phyloP scores from a whole-genome alignment of 2,888 invertebrate species.

The Cantharis rufa region DNA sequence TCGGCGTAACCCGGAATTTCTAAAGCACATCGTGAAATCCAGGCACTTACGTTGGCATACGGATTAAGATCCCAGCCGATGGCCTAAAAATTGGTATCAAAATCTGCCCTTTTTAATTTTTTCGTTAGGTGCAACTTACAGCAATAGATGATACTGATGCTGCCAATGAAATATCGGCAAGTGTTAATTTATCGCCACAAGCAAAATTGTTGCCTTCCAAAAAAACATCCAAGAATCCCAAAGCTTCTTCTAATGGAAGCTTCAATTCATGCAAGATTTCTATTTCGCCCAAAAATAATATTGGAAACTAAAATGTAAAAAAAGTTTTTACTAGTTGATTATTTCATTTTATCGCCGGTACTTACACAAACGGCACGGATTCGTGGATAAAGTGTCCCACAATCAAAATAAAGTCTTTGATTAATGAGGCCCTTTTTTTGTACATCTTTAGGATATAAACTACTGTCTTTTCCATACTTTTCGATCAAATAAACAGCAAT shows the following conservation, averaged over 20 bases:
- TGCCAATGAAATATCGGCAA: slow-evolving; percentile 67
- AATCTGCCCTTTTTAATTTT: neutral
- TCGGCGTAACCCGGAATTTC: slow-evolving; percentile 63
- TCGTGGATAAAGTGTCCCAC: slow-evolving; percentile 64
- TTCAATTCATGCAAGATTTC: slow-evolving; percentile 60
- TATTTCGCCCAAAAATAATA: slow-evolving; percentile 62
- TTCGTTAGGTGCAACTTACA: slow-evolving; percentile 51
- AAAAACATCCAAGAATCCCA: slow-evolving; percentile 65
- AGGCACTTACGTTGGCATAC: slow-evolving; percentile 63
- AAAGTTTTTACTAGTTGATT: too few relatives aligned
- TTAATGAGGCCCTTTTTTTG: slow-evolving; percentile 63
- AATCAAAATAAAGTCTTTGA: slow-evolving; percentile 67
- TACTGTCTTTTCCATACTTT: slow-evolving; percentile 64
- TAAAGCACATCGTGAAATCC: slow-evolving; percentile 62
- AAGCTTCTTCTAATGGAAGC: slow-evolving; percentile 61
- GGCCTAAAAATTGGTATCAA: slow-evolving; percentile 54
- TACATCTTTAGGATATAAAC: slow-evolving; percentile 64
- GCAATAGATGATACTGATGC: slow-evolving; percentile 62
- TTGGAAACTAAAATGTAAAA: slow-evolving; percentile 60
- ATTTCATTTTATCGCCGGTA: slow-evolving; percentile 6
- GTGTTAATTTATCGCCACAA: slow-evolving; percentile 64
- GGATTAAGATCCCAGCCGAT: slow-evolving; percentile 62
- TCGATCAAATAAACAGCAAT: slow-evolving; percentile 67
- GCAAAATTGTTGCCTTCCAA: slow-evolving; percentile 64
- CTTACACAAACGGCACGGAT: slow-evolving; percentile 67